Base-by-base conservation (phyloP, 2,888 invertebrate species). In the Baronia brevicornis region DNA sequence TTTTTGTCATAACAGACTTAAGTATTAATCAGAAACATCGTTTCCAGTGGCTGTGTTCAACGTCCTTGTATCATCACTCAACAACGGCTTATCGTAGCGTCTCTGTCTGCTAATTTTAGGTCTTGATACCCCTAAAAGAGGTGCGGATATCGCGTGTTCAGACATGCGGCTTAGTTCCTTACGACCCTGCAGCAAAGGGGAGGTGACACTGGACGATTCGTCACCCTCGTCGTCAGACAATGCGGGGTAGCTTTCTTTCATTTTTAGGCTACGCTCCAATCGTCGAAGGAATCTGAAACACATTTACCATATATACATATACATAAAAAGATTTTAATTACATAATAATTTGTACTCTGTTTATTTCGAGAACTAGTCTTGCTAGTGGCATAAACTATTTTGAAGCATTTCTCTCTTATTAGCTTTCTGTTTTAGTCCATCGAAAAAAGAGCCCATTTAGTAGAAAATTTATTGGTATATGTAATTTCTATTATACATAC, bases 201-300 rank as follows among this genome's bases (percentile, higher is more conserved):
- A 90, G 13, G 90, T 89, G 21, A 88, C 89, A 53, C 87, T 85
- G 11, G 89, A 88, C 7, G 89, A 89, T 41, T 87, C 87, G 56
- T 85, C 85, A 18, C 84, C 85, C 59, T 86, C 79, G 50, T 89
- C 88, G 48, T 87, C 86, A 27, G 88, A 88, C 44, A 86, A 73
- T 37, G 87, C 85, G 30, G 87, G 86, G 46, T 85, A 79, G 48
- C 80, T 86, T 56, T 90, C 89, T 48, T 88, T 88, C 64, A 88
- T 86, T 68, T 90, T 90, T 48, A 92, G 73, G 56, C 91, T 91
- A 55, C 89, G 85, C 58, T 92, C 91, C 52, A 92, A 68, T 46
- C 91, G 86, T 48, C 90, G 84, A 33, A 92, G 78, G 70, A 91
- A 92, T 71, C 91, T 91, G 59, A 8, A 48, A 51, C 39, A 7